These are phyloP conservation scores for Scaptomyza cyrtandrae DNA, from an alignment of 2,888 invertebrate genomes.

Conservation along the genomic window DNA sequence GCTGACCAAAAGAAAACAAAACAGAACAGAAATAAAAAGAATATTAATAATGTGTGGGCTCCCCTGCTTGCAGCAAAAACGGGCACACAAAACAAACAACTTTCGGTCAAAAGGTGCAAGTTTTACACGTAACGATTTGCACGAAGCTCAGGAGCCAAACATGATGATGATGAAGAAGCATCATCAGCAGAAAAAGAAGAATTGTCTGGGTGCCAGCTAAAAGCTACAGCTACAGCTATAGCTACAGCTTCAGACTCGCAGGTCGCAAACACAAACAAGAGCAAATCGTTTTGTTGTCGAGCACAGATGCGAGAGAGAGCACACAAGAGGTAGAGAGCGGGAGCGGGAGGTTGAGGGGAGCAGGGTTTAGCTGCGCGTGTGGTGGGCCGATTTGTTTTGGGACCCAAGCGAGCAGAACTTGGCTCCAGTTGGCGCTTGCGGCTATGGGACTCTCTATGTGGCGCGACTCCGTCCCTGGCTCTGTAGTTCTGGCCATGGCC, in stretches of 20 bases:
- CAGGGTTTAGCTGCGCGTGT: conserved; percentile 52
- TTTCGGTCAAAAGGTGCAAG: conserved; percentile 78
- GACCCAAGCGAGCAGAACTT: conserved; percentile 27
- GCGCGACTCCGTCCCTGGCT: conserved; percentile 53
- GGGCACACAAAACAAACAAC: conserved; percentile 63
- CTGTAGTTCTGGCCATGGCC: conserved; percentile 55
- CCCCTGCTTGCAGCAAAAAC: not conserved
- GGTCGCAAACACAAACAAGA: conserved; percentile 74
- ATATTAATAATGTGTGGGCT: conserved; percentile 43
- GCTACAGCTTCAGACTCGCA: conserved; percentile 6
- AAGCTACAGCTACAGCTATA: conserved; percentile 6
- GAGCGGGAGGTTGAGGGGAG: not conserved
- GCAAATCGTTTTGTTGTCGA: conserved; percentile 79
- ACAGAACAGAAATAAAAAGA: not conserved
- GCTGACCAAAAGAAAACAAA: conserved; percentile 16
- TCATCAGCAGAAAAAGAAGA: not conserved
- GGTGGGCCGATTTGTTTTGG: conserved; percentile 67
- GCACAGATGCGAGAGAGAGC: conserved; percentile 29
- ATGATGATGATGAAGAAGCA: conserved; percentile 12
- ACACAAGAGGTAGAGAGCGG: not conserved
- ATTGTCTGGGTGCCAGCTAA: conserved; percentile 5
- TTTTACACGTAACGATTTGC: conserved; percentile 80
- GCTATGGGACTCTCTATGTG: conserved; percentile 58
- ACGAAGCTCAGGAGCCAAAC: conserved; percentile 47
- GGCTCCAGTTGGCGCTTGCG: conserved; percentile 56